Evolutionary conservation across 2,113 vertebrate species (phyloP).

Genomic region (Notechis scutatus): DNA sequence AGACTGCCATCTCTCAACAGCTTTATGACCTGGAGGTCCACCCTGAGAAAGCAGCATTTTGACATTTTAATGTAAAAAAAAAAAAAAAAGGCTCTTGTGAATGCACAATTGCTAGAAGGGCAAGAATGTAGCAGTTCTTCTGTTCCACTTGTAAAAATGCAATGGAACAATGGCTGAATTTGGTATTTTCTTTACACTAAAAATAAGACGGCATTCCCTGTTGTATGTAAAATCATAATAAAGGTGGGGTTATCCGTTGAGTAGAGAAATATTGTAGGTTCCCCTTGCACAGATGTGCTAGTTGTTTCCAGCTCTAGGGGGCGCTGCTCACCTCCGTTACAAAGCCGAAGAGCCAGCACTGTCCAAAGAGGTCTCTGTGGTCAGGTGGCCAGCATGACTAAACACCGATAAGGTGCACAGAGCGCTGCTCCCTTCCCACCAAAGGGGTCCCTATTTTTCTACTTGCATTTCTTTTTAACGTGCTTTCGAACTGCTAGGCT

Average conservation of each 20-base stretch:
- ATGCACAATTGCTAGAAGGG: background rate
- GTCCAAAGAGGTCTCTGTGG: no score
- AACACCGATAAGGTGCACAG: no score
- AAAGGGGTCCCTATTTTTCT: no score
- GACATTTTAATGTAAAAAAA: background rate
- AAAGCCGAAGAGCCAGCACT: no score
- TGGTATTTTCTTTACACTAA: background rate
- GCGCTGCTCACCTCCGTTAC: no score
- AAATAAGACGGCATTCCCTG: background rate
- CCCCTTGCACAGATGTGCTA: no score
- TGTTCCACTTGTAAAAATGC: background rate
- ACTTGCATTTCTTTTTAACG: no score
- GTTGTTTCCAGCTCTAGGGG: no score
- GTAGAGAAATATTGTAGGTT: background rate
- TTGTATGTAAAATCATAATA: background rate
- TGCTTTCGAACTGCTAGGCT: no score
- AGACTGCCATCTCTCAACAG: background rate
- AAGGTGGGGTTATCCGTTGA: background rate
- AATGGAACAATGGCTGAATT: background rate
- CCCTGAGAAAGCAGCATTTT: background rate
- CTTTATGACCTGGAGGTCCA: background rate
- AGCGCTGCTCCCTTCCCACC: no score
- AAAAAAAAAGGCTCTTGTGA: background rate
- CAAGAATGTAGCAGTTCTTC: background rate
- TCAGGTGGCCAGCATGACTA: no score